Percentiles rank a stretch among this genome's conserved stretches.
Conservation (phyloP, 2,888 invertebrate species). For the Lucinisca nassula region DNA sequence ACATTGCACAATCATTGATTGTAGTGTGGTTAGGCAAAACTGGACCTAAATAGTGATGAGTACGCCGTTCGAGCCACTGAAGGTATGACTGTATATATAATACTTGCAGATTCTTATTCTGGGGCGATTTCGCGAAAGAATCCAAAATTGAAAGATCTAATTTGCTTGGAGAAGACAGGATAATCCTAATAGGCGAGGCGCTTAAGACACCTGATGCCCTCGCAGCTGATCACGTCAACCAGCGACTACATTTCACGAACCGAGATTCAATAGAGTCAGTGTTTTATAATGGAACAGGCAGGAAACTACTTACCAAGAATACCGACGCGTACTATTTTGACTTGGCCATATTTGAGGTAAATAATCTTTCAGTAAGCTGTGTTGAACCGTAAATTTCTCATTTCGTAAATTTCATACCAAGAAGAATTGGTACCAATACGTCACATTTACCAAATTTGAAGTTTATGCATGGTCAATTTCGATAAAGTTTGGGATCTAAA, state of each 20-base stretch:
- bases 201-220: conserved; percentile 34
- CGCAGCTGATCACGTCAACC: conserved; percentile 24
- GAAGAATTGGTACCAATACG: too few relatives aligned
- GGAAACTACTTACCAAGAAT: conserved; percentile 28
- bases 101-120: conserved; percentile 69
- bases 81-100: too few relatives aligned
- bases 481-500: too few relatives aligned
- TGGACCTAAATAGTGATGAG: too few relatives aligned
- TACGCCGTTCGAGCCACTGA: too few relatives aligned
- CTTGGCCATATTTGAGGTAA: conserved; percentile 49
- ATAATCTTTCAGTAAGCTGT: too few relatives aligned
- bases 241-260: conserved; percentile 60
- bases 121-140: conserved; percentile 45
- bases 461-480: too few relatives aligned
- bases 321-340: conserved; percentile 42
- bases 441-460: too few relatives aligned
- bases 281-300: conserved; percentile 44
- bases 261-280: conserved; percentile 38
- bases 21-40: too few relatives aligned
- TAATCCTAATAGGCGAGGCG: not conserved
- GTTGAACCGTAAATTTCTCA: too few relatives aligned
- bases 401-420: too few relatives aligned
- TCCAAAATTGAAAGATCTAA: conserved; percentile 51
- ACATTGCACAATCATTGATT: too few relatives aligned
- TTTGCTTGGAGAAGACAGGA: conserved; percentile 46